Evolutionary conservation across 2,797 vertebrate species (phyloP).

Genomic region (Eremophila alpestris): DNA sequence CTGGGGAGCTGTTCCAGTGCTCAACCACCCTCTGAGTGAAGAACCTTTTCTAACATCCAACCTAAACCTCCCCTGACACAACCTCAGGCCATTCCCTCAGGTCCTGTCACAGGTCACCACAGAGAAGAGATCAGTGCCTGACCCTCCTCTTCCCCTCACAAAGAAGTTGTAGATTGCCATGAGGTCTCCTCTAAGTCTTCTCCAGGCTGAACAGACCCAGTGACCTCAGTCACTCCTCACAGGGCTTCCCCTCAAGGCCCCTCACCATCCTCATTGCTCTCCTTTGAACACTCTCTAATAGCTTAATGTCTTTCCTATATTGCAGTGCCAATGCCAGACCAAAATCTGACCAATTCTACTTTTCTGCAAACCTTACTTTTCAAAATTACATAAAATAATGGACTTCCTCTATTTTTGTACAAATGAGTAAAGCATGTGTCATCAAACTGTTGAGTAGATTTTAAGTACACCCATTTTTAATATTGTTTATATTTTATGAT

Average conservation of each 20-base stretch:
- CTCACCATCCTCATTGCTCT: neutral
- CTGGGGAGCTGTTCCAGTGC: neutral
- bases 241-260: rapidly evolving
- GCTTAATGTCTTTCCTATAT: neutral
- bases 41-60: neutral
- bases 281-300: neutral
- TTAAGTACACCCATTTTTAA: neutral
- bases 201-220: neutral
- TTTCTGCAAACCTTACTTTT: neutral
- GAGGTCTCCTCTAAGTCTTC: neutral
- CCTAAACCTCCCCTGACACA: rapidly evolving
- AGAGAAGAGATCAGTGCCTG: neutral
- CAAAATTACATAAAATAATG: neutral
- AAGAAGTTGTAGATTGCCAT: neutral
- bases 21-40: rapidly evolving
- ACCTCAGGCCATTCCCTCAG: rapidly evolving
- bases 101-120: rapidly evolving
- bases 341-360: neutral
- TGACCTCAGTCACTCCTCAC: neutral
- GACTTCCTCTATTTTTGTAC: neutral
- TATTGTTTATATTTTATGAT: neutral
- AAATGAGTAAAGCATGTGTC: neutral
- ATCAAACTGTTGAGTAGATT: neutral
- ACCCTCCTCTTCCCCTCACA: rapidly evolving
- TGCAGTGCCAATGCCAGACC: neutral